Conservation (phyloP, 2,888 invertebrate species). For the Rapana venosa region DNA sequence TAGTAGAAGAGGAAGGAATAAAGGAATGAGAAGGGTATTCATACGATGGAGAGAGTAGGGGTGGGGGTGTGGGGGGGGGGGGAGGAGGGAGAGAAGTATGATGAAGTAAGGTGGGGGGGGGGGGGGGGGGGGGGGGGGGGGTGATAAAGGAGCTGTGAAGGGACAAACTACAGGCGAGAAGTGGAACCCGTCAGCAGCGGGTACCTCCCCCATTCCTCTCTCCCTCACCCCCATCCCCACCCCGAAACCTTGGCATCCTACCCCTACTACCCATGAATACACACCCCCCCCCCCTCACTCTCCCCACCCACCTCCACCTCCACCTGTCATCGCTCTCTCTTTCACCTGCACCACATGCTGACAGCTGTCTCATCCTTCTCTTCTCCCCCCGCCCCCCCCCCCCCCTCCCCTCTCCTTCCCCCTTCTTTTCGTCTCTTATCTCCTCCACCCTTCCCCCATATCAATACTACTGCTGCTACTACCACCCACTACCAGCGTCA, state of each 20-base stretch:
- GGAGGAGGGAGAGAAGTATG: neutral
- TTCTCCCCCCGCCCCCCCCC: neutral
- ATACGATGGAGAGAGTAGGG: too few species aligned
- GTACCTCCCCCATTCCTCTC: neutral
- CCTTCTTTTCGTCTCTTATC: neutral
- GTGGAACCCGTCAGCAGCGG: neutral
- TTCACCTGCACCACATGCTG: neutral
- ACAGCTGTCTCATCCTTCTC: neutral
- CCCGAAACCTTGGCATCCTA: too few species aligned
- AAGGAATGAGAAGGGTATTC: too few species aligned
- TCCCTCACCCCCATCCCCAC: too few species aligned
- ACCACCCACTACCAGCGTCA: too few species aligned
- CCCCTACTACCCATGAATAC: too few species aligned
- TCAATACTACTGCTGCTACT: too few species aligned
- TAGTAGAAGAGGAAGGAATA: too few species aligned
- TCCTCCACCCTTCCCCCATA: neutral
- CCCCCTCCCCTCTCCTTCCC: neutral
- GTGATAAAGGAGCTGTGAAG: too few species aligned
- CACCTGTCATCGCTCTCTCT: neutral
- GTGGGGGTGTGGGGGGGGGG: neutral
- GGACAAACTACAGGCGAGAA: neutral
- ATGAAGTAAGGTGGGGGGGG: neutral
- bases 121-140: neutral
- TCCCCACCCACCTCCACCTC: too few species aligned
- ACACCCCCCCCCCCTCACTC: neutral